Evolutionary conservation across 1,140 invertebrate genomes (phyloP).

Genomic region (Lepidurus couesii): DNA sequence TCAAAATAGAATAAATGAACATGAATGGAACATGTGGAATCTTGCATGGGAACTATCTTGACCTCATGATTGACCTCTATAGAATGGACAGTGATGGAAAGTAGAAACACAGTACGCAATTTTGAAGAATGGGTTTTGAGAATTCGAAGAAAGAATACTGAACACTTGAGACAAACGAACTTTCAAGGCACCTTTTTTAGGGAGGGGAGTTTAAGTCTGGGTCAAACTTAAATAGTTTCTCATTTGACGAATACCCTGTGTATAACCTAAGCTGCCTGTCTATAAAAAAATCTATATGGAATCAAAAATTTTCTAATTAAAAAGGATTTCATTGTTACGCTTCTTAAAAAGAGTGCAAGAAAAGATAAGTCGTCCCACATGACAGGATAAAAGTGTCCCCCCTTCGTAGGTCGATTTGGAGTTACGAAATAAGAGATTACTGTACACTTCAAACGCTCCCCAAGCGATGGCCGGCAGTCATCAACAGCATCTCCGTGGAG

Average conservation of each 20-base stretch:
- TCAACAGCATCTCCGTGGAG: background rate
- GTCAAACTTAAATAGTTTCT: background rate
- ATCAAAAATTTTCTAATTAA: background rate
- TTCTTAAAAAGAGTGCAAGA: background rate
- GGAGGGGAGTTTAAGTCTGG: background rate
- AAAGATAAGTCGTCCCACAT: background rate
- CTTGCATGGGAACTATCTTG: background rate
- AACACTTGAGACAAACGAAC: background rate
- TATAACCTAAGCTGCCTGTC: slow-evolving; percentile 1
- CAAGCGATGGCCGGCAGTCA: background rate
- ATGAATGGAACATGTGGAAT: no score
- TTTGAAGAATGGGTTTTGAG: background rate
- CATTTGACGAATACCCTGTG: background rate
- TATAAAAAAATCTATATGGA: background rate
- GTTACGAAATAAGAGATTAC: background rate
- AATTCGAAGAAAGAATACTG: background rate
- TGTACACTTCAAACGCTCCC: background rate
- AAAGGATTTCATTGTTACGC: slow-evolving; percentile 6
- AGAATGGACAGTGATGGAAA: slow-evolving; percentile 5
- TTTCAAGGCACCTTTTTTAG: slow-evolving; percentile 6
- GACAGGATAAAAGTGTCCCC: background rate
- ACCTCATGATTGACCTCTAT: background rate
- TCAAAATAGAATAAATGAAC: background rate
- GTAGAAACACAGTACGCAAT: background rate
- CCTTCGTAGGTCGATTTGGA: background rate